Evolutionary conservation across 2,888 invertebrate genomes (phyloP).

Genomic region (Gryllus longicercus): DNA sequence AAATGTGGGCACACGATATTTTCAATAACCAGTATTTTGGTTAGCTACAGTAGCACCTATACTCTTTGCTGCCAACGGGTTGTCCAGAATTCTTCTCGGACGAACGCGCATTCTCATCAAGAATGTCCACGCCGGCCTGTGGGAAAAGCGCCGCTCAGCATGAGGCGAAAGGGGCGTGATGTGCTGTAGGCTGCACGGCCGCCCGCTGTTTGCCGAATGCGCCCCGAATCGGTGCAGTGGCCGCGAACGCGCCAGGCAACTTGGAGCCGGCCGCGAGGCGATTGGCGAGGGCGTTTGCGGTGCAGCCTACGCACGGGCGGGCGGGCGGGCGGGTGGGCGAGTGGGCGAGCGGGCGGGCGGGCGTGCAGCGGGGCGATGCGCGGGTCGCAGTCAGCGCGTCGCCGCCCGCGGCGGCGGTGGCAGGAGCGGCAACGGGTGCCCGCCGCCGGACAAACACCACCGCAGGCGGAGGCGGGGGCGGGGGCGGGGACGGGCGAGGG

Average conservation of each 20-base stretch:
- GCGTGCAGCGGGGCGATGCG: neutral
- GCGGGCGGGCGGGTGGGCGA: neutral
- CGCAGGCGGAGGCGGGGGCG: neutral
- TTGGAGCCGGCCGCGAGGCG: neutral
- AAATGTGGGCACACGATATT: too few relatives aligned
- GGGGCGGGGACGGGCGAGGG: neutral
- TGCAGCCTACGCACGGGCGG: neutral
- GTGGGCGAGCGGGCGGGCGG: neutral
- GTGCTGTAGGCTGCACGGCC: too few relatives aligned
- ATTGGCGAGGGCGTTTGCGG: neutral
- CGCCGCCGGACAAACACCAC: slow-evolving; percentile 4
- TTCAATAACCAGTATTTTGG: too few relatives aligned
- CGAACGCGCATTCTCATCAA: too few relatives aligned
- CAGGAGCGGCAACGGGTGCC: neutral
- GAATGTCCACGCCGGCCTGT: too few relatives aligned
- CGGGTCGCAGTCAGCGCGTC: slow-evolving; percentile 9
- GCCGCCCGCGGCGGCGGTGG: neutral
- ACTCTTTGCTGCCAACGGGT: too few relatives aligned
- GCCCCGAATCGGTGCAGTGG: neutral
- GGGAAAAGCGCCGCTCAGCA: too few relatives aligned
- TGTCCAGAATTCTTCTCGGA: too few relatives aligned
- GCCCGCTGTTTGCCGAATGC: too few relatives aligned
- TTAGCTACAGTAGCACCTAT: too few relatives aligned
- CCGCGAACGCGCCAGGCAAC: neutral
- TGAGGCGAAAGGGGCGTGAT: too few relatives aligned